phyloP scores from a whole-genome alignment of 2,888 invertebrate species.

The Dorcus parallelipipedus region DNA sequence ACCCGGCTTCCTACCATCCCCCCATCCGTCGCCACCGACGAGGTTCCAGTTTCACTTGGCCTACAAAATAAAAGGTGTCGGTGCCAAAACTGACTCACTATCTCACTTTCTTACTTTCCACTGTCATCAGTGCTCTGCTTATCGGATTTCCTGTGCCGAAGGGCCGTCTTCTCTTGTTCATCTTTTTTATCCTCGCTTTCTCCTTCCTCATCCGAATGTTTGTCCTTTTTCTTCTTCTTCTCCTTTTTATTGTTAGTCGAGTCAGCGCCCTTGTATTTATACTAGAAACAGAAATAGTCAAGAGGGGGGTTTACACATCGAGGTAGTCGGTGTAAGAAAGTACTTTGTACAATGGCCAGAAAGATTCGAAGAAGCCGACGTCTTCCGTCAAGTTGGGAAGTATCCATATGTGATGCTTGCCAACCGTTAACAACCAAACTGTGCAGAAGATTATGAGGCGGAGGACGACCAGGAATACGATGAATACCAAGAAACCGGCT shows the following conservation, averaged over 20 bases:
- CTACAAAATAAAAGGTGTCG: constrained; percentile 5
- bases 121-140: constrained; percentile 29
- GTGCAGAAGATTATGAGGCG: constrained; percentile 88
- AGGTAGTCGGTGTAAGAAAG: constrained; percentile 18
- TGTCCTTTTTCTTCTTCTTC: constrained; percentile 75
- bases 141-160: constrained; percentile 14
- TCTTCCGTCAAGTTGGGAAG: constrained; percentile 99
- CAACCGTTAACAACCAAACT: constrained; percentile 84
- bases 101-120: constrained; percentile 22
- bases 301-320: background rate
- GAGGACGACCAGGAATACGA: constrained; percentile 84
- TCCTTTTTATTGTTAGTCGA: constrained; percentile 58
- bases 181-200: constrained; percentile 50
- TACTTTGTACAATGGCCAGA: constrained; percentile 94
- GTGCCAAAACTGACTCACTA: background rate
- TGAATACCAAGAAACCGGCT: constrained; percentile 91
- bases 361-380: constrained; percentile 97
- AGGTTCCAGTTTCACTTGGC: constrained; percentile 9
- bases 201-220: constrained; percentile 76
- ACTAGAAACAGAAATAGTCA: constrained; percentile 51
- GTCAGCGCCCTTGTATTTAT: constrained; percentile 70
- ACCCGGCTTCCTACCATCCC: constrained; percentile 7
- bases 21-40: background rate
- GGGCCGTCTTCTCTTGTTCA: constrained; percentile 43
- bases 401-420: constrained; percentile 94